Percentiles rank a stretch among this genome's conserved stretches.
phyloP scores from a whole-genome alignment of 2,113 vertebrate genomes.

The Grantiella picta region DNA sequence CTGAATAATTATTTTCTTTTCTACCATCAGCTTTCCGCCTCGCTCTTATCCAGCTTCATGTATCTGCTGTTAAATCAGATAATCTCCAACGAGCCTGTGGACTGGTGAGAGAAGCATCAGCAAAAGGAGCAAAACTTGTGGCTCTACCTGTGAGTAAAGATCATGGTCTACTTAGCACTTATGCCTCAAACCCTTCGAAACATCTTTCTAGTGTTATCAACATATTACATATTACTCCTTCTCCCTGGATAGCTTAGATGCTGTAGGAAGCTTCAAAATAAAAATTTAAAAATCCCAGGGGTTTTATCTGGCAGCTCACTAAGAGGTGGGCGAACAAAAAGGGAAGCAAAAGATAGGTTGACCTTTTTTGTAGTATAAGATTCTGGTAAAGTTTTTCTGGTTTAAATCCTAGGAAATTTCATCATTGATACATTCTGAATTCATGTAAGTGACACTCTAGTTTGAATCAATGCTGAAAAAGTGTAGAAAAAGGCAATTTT shows the following conservation, averaged over 20 bases:
- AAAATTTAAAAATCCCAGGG: background rate
- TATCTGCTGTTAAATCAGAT: conserved; percentile 83
- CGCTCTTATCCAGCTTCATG: conserved; percentile 88
- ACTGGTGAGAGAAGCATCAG: conserved; percentile 85
- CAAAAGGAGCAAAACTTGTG: conserved; percentile 84
- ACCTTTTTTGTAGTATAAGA: background rate
- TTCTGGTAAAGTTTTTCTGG: background rate
- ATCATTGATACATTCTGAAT: background rate
- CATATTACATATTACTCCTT: background rate
- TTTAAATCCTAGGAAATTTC: background rate
- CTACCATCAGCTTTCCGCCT: conserved; percentile 83
- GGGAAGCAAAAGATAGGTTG: background rate
- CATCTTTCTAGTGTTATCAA: background rate
- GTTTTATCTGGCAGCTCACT: background rate
- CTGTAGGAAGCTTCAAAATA: background rate
- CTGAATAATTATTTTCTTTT: background rate
- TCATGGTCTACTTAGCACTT: background rate
- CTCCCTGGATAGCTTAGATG: background rate
- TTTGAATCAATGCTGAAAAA: background rate
- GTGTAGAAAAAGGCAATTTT: background rate
- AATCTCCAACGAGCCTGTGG: conserved; percentile 81
- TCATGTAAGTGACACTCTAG: background rate
- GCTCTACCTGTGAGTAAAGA: conserved; percentile 86
- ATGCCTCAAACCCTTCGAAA: background rate
- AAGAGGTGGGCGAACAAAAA: background rate